Evolutionary conservation across 2,888 invertebrate species (phyloP), one percentile per base, ranked within the genome.

Genomic region (Tipula unca): DNA sequence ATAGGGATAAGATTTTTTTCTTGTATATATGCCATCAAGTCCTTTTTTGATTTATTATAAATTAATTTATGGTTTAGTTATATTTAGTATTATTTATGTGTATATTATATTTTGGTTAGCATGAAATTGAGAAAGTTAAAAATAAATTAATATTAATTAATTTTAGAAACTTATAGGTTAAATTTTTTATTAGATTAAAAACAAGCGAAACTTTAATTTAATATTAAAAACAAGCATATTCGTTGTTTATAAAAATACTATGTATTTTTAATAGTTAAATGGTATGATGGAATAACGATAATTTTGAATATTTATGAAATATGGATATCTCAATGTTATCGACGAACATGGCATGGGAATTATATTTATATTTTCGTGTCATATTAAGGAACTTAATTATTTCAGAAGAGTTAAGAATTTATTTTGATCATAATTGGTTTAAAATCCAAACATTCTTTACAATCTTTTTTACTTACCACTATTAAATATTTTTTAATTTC

Each of bases 1-100:
- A 89, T 91, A 91, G 87, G 90, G 90, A 88, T 90, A 91, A 82
- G 89, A 89, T 89, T 91, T 91, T 88, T 91, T 89, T 87, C 91
- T 89, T 86, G 85, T 86, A 89, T 91, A 90, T 88, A 91, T 88
- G 88, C 90, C 90, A 87, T 91, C 91, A 87, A 91, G 36, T 85
- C 25, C 20, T 85, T 83, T 85, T 20, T 20, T 35, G 10, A 17
- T 85, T 39, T 84, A 36, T 82, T 69, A 20, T 29, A 25, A 20
- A 25, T 25, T 69, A 20, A 69, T 20, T 69, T 69, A 69, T 69
- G 36, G 25, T 84, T 84, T 84, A 36, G 20, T 84, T 4, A 39
- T 35, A 5, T n/a, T 36, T 35, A 29, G 3, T 25, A 82, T 84
- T 36, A 6, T 20, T 32, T 84, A 32, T 84, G 32, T 84, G 39